A percentile compares a stretch with the other conserved stretches of the same genome.
These are phyloP conservation scores for Syrista parreyssii DNA, from an alignment of 2,888 invertebrate genomes.

Conservation along the genomic window DNA sequence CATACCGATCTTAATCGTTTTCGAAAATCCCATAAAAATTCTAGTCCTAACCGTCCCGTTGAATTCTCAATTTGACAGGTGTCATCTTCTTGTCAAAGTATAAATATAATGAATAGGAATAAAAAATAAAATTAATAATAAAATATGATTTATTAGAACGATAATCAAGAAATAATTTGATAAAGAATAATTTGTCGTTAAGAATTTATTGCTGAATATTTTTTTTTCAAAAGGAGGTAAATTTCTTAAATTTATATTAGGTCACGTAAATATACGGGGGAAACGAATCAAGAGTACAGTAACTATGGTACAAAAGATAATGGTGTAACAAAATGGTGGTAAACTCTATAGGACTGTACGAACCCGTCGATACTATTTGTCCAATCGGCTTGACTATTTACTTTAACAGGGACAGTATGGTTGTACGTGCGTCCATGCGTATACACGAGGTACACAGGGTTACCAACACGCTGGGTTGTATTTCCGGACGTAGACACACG, in stretches of 20 bases:
- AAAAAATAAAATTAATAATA: too few relatives aligned
- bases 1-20: background rate
- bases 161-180: background rate
- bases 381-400: background rate
- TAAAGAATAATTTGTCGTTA: too few relatives aligned
- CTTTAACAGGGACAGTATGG: background rate
- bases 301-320: background rate
- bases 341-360: background rate
- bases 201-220: too few relatives aligned
- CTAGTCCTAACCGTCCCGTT: background rate
- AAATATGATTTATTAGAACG: too few relatives aligned
- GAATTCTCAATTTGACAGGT: background rate
- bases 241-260: too few relatives aligned
- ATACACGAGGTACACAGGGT: background rate
- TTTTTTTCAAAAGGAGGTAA: too few relatives aligned
- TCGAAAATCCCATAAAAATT: background rate
- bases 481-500: slow-evolving; percentile 6
- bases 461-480: slow-evolving; percentile 5
- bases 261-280: too few relatives aligned
- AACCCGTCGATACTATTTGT: background rate
- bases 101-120: background rate
- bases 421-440: background rate
- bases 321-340: background rate
- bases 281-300: too few relatives aligned
- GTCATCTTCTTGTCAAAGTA: background rate